These are phyloP conservation scores for Amphimallon solstitiale DNA, from an alignment of 2,888 invertebrate species.

Conservation along the genomic window DNA sequence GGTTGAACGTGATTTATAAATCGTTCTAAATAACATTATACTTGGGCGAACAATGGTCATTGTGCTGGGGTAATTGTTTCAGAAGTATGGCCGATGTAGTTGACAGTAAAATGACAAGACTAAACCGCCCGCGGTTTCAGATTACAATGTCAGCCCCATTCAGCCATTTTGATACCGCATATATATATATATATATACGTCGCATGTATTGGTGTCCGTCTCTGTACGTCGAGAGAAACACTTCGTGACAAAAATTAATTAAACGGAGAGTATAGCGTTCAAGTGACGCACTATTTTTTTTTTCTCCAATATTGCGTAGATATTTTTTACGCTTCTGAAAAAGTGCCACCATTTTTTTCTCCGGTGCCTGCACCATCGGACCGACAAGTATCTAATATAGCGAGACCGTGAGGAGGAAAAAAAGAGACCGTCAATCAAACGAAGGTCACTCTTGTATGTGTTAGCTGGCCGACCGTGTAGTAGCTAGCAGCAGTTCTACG, in stretches of 20 bases:
- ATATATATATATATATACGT: neutral
- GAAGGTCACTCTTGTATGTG: slow-evolving; percentile 6
- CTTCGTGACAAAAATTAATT: slow-evolving; percentile 22
- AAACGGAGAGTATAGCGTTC: slow-evolving; percentile 25
- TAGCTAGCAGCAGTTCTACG: neutral
- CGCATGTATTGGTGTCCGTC: neutral
- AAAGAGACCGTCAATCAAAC: slow-evolving; percentile 19
- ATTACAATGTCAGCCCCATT: slow-evolving; percentile 22
- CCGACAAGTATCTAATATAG: slow-evolving; percentile 1
- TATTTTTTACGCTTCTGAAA: slow-evolving; percentile 13
- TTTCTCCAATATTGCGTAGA: slow-evolving; percentile 4
- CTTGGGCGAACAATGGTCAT: slow-evolving; percentile 25
- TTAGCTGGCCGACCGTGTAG: neutral
- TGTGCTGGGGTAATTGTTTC: slow-evolving; percentile 29
- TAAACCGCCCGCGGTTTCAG: slow-evolving; percentile 14
- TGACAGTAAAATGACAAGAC: slow-evolving; percentile 18
- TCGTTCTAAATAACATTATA: neutral
- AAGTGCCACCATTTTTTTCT: slow-evolving; percentile 8
- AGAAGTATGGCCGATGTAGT: slow-evolving; percentile 32
- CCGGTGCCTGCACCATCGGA: neutral
- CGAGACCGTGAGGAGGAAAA: neutral
- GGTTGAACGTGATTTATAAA: neutral
- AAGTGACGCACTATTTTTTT: slow-evolving; percentile 2
- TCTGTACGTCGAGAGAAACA: neutral
- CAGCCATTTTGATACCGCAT: neutral